Evolutionary conservation across 2,888 invertebrate genomes (phyloP).

Genomic region (Drosophila borealis): DNA sequence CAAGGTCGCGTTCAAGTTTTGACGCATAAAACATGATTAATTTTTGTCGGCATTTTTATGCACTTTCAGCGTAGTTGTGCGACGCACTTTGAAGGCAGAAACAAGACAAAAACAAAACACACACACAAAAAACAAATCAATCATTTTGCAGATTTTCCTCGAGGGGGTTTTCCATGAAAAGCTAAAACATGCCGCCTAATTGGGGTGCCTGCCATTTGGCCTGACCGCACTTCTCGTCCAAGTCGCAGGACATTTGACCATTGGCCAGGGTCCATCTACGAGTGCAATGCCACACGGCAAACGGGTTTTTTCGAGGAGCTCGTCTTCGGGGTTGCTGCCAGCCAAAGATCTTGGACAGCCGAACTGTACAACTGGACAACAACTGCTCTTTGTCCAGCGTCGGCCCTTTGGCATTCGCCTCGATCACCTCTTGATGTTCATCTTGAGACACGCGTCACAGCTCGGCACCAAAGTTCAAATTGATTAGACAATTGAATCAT

Average conservation of each 20-base stretch:
- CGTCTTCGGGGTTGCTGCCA: constrained; percentile 52
- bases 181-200: constrained; percentile 58
- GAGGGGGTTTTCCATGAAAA: constrained; percentile 38
- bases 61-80: constrained; percentile 45
- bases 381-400: constrained; percentile 20
- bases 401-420: constrained; percentile 29
- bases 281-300: constrained; percentile 30
- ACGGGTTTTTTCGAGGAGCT: constrained; percentile 41
- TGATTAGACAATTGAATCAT: constrained; percentile 44
- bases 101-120: constrained; percentile 9
- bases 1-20: constrained; percentile 35
- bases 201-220: constrained; percentile 74
- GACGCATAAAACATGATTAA: constrained; percentile 70
- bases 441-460: constrained; percentile 53
- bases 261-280: constrained; percentile 37
- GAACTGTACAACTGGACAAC: constrained; percentile 9
- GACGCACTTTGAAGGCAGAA: constrained; percentile 1
- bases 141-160: constrained; percentile 59
- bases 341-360: constrained; percentile 18
- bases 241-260: constrained; percentile 68
- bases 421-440: constrained; percentile 49
- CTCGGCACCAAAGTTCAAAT: constrained; percentile 57
- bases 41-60: constrained; percentile 47
- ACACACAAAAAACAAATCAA: constrained; percentile 55
- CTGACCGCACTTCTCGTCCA: constrained; percentile 38